phyloP scores from a whole-genome alignment of 2,888 invertebrate genomes.

The Ophonus ardosiacus region DNA sequence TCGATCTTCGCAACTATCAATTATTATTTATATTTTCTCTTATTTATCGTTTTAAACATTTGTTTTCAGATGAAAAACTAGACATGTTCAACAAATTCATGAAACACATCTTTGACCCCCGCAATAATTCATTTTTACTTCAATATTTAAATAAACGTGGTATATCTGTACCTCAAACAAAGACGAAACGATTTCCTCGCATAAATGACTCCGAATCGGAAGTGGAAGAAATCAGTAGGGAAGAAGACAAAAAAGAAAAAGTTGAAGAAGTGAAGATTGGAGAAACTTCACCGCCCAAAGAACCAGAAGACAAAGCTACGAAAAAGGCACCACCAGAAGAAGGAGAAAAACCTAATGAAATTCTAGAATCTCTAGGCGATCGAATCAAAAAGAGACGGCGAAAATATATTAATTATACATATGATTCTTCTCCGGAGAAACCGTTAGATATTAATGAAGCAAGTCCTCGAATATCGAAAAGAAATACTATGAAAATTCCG shows the following conservation, averaged over 20 bases:
- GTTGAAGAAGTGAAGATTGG: conserved; percentile 61
- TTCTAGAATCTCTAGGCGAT: conserved; percentile 65
- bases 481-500: conserved; percentile 63
- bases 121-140: conserved; percentile 71
- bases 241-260: conserved; percentile 64
- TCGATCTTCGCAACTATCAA: too few relatives aligned
- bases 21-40: too few relatives aligned
- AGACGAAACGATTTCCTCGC: conserved; percentile 79
- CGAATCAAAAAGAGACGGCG: conserved; percentile 66
- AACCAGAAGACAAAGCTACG: conserved; percentile 40
- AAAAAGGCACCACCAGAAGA: conserved; percentile 56
- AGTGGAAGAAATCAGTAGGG: conserved; percentile 68
- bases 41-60: too few relatives aligned
- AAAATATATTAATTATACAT: conserved; percentile 42
- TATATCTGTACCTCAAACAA: conserved; percentile 75
- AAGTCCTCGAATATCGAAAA: neutral
- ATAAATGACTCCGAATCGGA: conserved; percentile 78
- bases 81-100: conserved; percentile 71
- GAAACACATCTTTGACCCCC: conserved; percentile 70
- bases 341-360: conserved; percentile 56
- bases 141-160: conserved; percentile 75
- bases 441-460: conserved; percentile 49
- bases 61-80: conserved; percentile 69
- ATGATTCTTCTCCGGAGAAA: conserved; percentile 62
- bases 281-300: neutral